Base-by-base conservation (phyloP, 2,888 invertebrate genomes). In the Amphipoea oculea region DNA sequence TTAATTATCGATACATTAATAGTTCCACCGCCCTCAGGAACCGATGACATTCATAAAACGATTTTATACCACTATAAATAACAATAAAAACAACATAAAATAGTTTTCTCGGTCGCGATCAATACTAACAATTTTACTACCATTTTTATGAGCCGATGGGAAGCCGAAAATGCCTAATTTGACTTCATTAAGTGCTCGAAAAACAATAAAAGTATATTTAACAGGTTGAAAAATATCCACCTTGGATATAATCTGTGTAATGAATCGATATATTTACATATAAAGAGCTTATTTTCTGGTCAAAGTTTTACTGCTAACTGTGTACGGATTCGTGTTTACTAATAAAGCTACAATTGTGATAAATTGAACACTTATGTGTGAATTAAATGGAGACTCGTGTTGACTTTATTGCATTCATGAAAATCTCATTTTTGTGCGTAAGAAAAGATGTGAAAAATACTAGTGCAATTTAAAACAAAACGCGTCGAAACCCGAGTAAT, bases 31-130 rank as follows among this genome's bases (percentile, higher is more conserved):
- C 90, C 90, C 90, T 90, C 90, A 92, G 90, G 91, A 94, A 91
- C 93, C 94, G 94, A 94, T 95, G 94, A 95, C 95, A 95, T 94
- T 94, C 93, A 96, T 94, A 95, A 96, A 95, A 96, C 94, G 85
- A 90, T 96, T 96, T 96, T 96, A 96, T 96, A 94, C 86, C 92
- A 89, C 95, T 91, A 96, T 96, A 96, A 97, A 97, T 96, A 96
- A 96, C 96, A 94, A 95, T 96, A 96, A 96, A 96, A 97, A 94
- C 90, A 93, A 93, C 95, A 96, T 96, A 94, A 96, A 96, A 96
- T 96, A 96, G 96, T 95, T 95, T 94, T 95, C 93, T 95, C 92
- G 92, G 89, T 92, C 92, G 93, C 92, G 95, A 96, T 96, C 96
- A 94, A 96, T 96, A 95, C 93, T 91, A 92, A 92, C 92, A 89